Evolutionary conservation across 2,113 vertebrate species (phyloP).

Genomic region (Formicarius rufipectus): DNA sequence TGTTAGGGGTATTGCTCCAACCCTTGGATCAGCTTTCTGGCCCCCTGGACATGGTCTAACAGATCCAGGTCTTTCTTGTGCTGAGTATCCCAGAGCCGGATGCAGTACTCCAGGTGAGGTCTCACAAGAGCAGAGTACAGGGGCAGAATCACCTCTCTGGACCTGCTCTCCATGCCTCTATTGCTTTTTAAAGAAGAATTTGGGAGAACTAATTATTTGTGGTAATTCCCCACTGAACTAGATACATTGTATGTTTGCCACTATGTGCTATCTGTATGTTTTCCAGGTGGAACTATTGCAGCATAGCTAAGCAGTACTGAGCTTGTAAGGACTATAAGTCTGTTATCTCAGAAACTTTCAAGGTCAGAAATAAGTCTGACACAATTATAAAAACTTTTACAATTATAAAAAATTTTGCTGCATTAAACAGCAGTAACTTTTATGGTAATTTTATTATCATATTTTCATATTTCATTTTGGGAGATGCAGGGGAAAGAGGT

Average conservation of each 20-base stretch:
- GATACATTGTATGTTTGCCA: neutral
- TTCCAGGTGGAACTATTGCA: neutral
- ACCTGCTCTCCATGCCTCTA: neutral
- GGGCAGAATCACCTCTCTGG: rapidly evolving
- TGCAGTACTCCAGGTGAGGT: neutral
- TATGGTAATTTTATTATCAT: neutral
- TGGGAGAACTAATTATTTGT: neutral
- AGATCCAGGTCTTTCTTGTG: neutral
- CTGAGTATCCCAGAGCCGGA: neutral
- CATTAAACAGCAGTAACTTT: neutral
- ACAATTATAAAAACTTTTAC: neutral
- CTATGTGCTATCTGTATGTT: neutral
- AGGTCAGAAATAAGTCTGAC: neutral
- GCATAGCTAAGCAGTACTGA: neutral
- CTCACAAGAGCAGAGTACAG: neutral
- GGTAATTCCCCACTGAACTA: neutral
- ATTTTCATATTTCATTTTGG: neutral
- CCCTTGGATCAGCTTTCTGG: too few relatives aligned
- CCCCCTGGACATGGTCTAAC: neutral
- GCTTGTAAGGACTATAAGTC: neutral
- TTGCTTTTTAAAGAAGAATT: neutral
- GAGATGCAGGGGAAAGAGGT: neutral
- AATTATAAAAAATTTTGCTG: neutral
- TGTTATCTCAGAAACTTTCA: neutral
- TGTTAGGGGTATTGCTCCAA: neutral